phyloP scores from a whole-genome alignment of 2,797 vertebrate species.

The Taenioides sp. region DNA sequence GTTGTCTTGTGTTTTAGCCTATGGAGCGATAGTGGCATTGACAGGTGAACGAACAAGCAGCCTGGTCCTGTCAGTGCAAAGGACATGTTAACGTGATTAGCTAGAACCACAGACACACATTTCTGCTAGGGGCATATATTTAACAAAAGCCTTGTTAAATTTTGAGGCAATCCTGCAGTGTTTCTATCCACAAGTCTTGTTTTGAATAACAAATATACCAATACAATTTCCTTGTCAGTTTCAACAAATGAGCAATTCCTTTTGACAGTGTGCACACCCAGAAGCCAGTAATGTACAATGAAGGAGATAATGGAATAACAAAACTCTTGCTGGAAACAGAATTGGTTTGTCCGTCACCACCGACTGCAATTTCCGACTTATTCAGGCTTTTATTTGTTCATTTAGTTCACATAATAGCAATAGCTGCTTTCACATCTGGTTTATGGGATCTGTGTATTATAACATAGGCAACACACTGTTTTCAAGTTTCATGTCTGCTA shows the following conservation, averaged over 20 bases:
- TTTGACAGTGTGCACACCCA: constrained; percentile 6
- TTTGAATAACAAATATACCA: no score
- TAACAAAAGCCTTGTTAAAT: constrained; percentile 16
- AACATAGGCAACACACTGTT: not conserved
- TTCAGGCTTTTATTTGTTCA: constrained; percentile 23
- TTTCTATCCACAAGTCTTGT: constrained; percentile 11
- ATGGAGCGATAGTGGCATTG: constrained; percentile 15
- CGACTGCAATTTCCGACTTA: constrained; percentile 21
- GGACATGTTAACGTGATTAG: not conserved
- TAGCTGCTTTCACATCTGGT: constrained; percentile 5
- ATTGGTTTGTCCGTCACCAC: constrained; percentile 31
- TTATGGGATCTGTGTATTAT: not conserved
- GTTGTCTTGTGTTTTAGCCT: constrained; percentile 17
- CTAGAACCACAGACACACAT: not conserved
- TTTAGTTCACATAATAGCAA: constrained; percentile 4
- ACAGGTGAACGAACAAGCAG: constrained; percentile 6
- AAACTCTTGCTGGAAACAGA: constrained; percentile 34
- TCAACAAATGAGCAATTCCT: constrained; percentile 23
- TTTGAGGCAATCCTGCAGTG: constrained; percentile 10
- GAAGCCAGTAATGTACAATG: constrained; percentile 13
- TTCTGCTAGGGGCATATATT: not conserved
- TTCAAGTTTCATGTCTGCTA: not conserved
- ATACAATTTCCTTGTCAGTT: constrained; percentile 17
- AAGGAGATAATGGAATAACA: constrained; percentile 33
- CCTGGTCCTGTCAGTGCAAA: not conserved